These are phyloP conservation scores for Mystacides longicornis DNA, from an alignment of 2,888 invertebrate genomes.

Conservation along the genomic window DNA sequence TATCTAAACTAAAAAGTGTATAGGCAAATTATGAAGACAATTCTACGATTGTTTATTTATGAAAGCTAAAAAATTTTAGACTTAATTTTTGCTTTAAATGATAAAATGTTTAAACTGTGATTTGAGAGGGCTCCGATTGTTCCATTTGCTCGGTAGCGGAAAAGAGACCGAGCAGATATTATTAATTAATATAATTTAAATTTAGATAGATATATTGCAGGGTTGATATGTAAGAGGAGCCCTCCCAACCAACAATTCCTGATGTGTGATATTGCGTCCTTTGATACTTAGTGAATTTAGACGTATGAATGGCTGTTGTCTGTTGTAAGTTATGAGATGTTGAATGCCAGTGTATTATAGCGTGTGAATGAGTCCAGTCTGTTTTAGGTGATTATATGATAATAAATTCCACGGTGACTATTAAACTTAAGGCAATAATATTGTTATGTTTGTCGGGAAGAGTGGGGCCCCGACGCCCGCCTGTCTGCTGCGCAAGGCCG, in stretches of 20 bases:
- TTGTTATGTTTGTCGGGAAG: constrained; percentile 7
- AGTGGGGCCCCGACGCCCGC: background rate
- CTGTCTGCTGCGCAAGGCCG: background rate
- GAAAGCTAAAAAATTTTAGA: constrained; percentile 17
- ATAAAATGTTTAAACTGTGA: constrained; percentile 38
- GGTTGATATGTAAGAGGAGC: constrained; percentile 26
- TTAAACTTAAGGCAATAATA: constrained; percentile 24
- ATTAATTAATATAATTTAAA: constrained; percentile 25
- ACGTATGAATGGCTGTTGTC: constrained; percentile 18
- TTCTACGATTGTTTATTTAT: background rate
- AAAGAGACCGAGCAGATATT: constrained; percentile 20
- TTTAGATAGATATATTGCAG: constrained; percentile 27
- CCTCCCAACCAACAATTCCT: constrained; percentile 27
- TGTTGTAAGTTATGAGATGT: constrained; percentile 13
- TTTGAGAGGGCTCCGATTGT: constrained; percentile 40
- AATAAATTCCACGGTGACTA: constrained; percentile 26
- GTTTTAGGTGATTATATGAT: constrained; percentile 21
- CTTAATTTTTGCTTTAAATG: constrained; percentile 25
- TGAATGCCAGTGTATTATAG: constrained; percentile 19
- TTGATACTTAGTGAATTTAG: constrained; percentile 26
- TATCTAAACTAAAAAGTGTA: background rate
- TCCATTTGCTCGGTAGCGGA: constrained; percentile 22
- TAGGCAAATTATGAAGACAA: background rate
- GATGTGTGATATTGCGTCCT: constrained; percentile 29
- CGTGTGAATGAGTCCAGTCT: constrained; percentile 9